Evolutionary conservation across 2,797 vertebrate species (phyloP).

Genomic region (Pseudochirops cupreus): DNA sequence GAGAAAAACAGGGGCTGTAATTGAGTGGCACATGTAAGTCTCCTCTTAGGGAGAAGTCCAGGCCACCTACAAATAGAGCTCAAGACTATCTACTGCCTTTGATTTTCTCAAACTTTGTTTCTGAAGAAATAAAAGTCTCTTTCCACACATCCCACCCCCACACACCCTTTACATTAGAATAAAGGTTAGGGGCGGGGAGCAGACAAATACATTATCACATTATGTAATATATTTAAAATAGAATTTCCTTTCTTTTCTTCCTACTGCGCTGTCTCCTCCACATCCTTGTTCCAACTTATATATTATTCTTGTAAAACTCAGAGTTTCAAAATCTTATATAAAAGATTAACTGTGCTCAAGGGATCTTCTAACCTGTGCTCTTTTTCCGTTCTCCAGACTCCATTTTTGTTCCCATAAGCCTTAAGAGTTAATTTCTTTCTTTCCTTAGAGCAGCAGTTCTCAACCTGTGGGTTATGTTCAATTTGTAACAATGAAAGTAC

Average conservation of each 20-base stretch:
- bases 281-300: conserved; percentile 18
- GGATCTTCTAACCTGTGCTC: not conserved
- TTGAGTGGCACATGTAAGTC: not conserved
- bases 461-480: no score
- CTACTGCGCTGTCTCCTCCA: conserved; percentile 15
- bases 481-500: no score
- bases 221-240: not conserved
- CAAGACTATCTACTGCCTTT: not conserved
- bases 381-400: not conserved
- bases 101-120: not conserved
- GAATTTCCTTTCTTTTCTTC: not conserved
- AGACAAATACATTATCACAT: not conserved
- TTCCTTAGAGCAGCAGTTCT: not conserved
- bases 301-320: conserved; percentile 31
- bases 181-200: not conserved
- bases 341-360: not conserved
- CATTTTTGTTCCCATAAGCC: not conserved
- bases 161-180: not conserved
- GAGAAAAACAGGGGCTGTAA: no score
- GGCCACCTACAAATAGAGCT: not conserved
- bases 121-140: not conserved
- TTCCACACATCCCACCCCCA: rapidly evolving
- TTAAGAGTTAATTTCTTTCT: rapidly evolving
- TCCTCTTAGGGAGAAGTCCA: not conserved
- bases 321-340: not conserved